Base-by-base conservation (phyloP, 2,888 invertebrate genomes). In the Cactoblastis cactorum region DNA sequence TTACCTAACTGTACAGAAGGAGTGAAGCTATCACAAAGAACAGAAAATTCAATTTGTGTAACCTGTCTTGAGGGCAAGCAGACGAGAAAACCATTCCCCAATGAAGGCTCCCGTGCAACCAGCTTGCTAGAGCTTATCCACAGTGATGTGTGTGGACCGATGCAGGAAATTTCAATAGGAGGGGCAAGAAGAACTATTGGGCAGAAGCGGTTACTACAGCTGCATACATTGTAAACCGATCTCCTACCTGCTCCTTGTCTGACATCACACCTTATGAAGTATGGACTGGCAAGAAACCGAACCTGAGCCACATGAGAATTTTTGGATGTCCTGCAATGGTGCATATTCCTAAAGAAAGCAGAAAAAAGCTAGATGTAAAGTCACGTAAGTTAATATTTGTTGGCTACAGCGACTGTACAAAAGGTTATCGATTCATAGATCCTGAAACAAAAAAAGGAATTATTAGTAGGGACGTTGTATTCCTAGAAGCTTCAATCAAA, bases 321-420 rank as follows among this genome's bases (percentile, higher is more conserved):
- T 82, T 83, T 65, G 80, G 78, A 12, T 58, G 60, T 39, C 1
- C 9, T 19, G 39, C 39, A 17, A 37, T 37, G 37, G 37, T 37
- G 18, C 38, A 18, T 18, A 9, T 38, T 17, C 38, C 38, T 11
- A 38, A 18, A 18, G 38, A 38, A 18, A 17, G 9, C 3, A 2
- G 38, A 2, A 8, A 11, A 11, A 38, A 38, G 18, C 11, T 2
- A 6, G 38, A 38, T 9, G 6, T 6, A 38, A 38, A 18, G 17
- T 17, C 38, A 11, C 9, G 3, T 18, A 18, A 38, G 11, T 9
- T 38, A 2, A 18, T 38, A 38, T 18, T 38, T 38, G 18, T 38
- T 38, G 38, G 38, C 1, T 38, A 38, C 4, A 9, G 18, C 11
- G 38, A 38, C 9, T 5, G 1, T 11, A 18, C 18, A 18, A 38